These are phyloP conservation scores for Murina feae DNA, from an alignment of 2,113 vertebrate genomes.

Conservation along the genomic window DNA sequence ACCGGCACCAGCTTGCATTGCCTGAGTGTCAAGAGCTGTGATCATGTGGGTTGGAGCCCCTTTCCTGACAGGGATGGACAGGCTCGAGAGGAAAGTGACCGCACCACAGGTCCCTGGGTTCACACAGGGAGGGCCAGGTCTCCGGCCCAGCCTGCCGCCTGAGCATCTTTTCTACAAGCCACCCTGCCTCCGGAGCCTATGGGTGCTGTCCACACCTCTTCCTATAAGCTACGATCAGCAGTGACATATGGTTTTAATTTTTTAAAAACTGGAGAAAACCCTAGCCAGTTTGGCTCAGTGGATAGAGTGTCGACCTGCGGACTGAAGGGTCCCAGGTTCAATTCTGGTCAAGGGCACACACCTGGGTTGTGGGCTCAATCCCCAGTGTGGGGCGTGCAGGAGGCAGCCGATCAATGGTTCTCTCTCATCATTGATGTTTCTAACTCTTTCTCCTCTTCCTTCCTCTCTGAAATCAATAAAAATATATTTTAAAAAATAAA, in stretches of 20 bases:
- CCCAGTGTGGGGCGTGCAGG: too few species aligned
- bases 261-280: background rate
- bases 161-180: background rate
- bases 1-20: background rate
- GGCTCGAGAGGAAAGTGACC: background rate
- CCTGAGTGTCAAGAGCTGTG: background rate
- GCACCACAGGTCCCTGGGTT: background rate
- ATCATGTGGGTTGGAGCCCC: background rate
- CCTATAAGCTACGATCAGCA: background rate
- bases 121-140: rapidly evolving
- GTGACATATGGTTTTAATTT: slow-evolving; percentile 47
- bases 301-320: too few species aligned
- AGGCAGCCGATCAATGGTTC: too few species aligned
- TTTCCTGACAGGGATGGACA: background rate
- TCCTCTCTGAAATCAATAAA: too few species aligned
- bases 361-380: too few species aligned
- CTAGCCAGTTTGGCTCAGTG: too few species aligned
- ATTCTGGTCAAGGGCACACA: too few species aligned
- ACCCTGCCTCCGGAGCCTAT: background rate
- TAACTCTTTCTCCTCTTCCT: too few species aligned
- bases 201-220: background rate
- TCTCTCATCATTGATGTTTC: too few species aligned
- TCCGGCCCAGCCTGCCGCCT: background rate
- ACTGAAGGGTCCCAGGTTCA: too few species aligned
- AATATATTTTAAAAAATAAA: too few species aligned